Evolutionary conservation across 2,113 vertebrate genomes (phyloP).

Genomic region (Clarias batrachus): DNA sequence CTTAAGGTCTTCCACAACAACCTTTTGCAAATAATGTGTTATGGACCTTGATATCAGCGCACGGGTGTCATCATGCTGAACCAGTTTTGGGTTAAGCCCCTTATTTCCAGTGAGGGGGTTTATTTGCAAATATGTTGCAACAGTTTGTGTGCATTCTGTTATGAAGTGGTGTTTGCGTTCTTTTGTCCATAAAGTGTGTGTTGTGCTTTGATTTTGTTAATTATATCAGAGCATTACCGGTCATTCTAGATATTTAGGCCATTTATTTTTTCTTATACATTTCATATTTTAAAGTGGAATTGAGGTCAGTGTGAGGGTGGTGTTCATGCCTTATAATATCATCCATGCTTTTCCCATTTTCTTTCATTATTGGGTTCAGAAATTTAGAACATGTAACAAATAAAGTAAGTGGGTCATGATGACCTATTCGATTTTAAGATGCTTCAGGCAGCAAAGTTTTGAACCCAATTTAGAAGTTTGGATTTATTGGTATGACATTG

Average conservation of each 20-base stretch:
- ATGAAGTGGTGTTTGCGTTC: neutral
- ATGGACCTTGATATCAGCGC: neutral
- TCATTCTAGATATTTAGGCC: neutral
- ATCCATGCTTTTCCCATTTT: conserved; percentile 11
- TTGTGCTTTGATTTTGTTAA: neutral
- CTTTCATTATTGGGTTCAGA: conserved; percentile 39
- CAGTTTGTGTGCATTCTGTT: neutral
- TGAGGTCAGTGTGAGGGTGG: conserved; percentile 15
- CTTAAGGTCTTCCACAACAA: neutral
- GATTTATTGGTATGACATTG: neutral
- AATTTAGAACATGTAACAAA: conserved; percentile 47
- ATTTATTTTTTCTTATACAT: neutral
- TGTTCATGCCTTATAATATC: conserved; percentile 9
- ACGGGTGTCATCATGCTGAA: neutral
- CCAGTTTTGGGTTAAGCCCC: neutral
- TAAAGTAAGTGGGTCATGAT: conserved; percentile 46
- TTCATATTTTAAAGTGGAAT: conserved; percentile 17
- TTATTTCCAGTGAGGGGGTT: neutral
- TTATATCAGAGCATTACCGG: neutral
- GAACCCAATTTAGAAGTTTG: neutral
- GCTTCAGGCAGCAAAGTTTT: conserved; percentile 31
- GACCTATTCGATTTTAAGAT: conserved; percentile 28
- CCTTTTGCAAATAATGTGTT: neutral
- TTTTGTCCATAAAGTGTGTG: neutral
- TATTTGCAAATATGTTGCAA: neutral